A percentile compares a stretch with the other conserved stretches of the same genome.
Evolutionary conservation across 2,797 vertebrate species (phyloP).

Genomic region (Macroramphosus scolopax): DNA sequence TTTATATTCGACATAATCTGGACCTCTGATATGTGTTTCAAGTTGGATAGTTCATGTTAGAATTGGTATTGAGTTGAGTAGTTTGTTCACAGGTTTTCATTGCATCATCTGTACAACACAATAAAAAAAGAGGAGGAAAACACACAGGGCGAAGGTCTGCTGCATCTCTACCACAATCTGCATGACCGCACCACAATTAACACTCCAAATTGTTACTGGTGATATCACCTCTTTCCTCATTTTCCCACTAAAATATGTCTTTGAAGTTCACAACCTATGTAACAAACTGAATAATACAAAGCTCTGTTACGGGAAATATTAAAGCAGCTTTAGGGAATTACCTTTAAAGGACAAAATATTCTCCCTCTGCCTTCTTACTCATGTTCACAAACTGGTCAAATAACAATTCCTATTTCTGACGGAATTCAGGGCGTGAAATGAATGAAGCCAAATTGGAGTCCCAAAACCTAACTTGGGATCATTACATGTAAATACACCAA

Average conservation of each 20-base stretch:
- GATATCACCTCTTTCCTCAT: neutral
- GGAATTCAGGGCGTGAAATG: conserved; percentile 42
- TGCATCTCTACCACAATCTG: conserved; percentile 13
- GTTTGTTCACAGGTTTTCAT: neutral
- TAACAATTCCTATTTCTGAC: conserved; percentile 58
- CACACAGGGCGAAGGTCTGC: conserved; percentile 22
- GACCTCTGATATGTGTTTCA: conserved; percentile 3
- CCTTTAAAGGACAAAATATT: no score
- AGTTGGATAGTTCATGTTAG: conserved; percentile 2
- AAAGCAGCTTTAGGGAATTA: no score
- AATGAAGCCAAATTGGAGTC: conserved; percentile 52
- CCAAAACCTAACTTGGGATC: conserved; percentile 67
- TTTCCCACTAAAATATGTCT: conserved; percentile 6
- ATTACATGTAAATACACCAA: conserved; percentile 83
- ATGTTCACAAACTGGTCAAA: conserved; percentile 58
- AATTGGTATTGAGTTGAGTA: conserved; percentile 6
- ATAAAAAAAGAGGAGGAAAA: conserved; percentile 3
- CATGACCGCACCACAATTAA: no score
- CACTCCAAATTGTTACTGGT: conserved; percentile 10
- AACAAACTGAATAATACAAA: conserved; percentile 10
- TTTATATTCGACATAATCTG: conserved; percentile 13
- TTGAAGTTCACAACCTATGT: neutral
- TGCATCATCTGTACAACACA: conserved; percentile 4
- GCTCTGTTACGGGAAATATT: no score
- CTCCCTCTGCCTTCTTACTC: no score